phyloP scores from a whole-genome alignment of 2,797 vertebrate genomes.

The Spinus olivaceus region DNA sequence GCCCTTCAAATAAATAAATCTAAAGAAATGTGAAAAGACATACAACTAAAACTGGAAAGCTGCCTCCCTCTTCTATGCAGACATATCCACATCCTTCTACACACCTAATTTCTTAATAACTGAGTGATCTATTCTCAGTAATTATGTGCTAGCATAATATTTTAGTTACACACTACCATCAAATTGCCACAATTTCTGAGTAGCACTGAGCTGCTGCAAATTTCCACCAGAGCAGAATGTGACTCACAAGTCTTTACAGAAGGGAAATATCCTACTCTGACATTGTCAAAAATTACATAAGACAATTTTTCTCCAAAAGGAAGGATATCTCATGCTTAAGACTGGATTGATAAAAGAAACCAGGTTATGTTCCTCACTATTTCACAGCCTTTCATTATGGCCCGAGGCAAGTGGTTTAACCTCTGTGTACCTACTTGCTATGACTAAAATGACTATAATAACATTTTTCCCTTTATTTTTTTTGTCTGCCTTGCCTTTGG shows the following conservation, averaged over 20 bases:
- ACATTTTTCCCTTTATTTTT: conserved; percentile 3
- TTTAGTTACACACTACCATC: not conserved
- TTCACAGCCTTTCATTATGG: not conserved
- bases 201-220: not conserved
- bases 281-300: not conserved
- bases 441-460: conserved; percentile 34
- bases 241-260: not conserved
- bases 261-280: not conserved
- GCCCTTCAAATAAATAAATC: not conserved
- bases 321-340: not conserved
- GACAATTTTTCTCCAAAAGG: conserved; percentile 4
- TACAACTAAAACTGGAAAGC: not conserved
- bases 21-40: not conserved
- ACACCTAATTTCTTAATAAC: not conserved
- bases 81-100: not conserved
- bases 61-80: not conserved
- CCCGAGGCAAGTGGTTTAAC: conserved; percentile 28
- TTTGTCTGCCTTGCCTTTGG: conserved; percentile 25
- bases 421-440: conserved; percentile 22
- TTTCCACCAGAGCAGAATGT: not conserved
- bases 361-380: not conserved
- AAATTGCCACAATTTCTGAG: not conserved
- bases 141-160: not conserved
- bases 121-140: not conserved
- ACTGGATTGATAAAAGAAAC: conserved; percentile 12